Conservation (phyloP, 2,888 invertebrate genomes). For the Cerastoderma edule region DNA sequence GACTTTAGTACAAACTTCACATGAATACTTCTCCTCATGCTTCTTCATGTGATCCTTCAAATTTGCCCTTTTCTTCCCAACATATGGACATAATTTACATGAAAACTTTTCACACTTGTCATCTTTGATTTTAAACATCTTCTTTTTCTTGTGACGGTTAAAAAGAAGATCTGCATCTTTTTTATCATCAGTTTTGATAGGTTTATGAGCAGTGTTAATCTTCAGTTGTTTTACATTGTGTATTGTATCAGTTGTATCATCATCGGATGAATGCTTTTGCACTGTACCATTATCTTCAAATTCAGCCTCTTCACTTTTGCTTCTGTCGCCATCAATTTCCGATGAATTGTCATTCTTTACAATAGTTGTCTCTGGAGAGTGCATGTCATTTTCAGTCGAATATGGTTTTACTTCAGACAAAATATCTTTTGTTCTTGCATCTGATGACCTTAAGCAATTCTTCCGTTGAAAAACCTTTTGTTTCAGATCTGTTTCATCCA, state of each 20-base stretch:
- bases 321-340: not conserved
- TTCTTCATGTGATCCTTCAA: slow-evolving; percentile 66
- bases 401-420: not conserved
- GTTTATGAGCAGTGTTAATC: not conserved
- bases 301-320: not conserved
- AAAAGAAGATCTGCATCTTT: too few relatives aligned
- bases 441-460: not conserved
- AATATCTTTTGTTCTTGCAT: not conserved
- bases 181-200: not conserved
- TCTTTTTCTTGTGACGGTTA: not conserved
- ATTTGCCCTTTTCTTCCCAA: slow-evolving; percentile 58
- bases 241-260: slow-evolving; percentile 27
- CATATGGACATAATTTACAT: slow-evolving; percentile 67
- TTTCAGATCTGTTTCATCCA: not conserved
- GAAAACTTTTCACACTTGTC: slow-evolving; percentile 39
- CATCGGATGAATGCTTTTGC: slow-evolving; percentile 34
- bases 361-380: not conserved
- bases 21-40: slow-evolving; percentile 66
- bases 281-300: not conserved
- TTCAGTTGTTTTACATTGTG: not conserved
- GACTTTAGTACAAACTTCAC: slow-evolving; percentile 69
- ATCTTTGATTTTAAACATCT: not conserved
- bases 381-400: not conserved
- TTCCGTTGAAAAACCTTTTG: not conserved
- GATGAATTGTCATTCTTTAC: not conserved